Percentiles rank a stretch among this genome's conserved stretches.
These are phyloP conservation scores for Bedellia somnulentella DNA, from an alignment of 2,888 invertebrate genomes.

Conservation along the genomic window DNA sequence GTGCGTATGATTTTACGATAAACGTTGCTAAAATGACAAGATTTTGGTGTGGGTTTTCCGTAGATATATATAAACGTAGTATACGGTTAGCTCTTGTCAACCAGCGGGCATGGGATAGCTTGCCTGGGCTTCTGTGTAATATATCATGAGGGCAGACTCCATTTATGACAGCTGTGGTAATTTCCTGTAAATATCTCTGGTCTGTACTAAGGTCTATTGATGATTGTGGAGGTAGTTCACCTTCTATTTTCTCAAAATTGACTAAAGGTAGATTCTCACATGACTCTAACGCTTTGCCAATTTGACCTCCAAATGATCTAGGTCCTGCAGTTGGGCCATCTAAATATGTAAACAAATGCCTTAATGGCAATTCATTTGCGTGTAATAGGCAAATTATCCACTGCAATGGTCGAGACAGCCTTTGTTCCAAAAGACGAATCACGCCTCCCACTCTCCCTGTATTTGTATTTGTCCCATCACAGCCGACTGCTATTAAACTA, in stretches of 20 bases:
- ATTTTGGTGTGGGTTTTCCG: constrained; percentile 9
- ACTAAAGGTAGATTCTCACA: constrained; percentile 9
- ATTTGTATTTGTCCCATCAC: no score
- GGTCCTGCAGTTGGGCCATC: constrained; percentile 12
- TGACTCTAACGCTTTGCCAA: constrained; percentile 10
- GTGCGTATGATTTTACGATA: constrained; percentile 15
- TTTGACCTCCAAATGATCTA: constrained; percentile 7
- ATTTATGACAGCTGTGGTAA: constrained; percentile 9
- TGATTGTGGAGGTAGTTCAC: constrained; percentile 1
- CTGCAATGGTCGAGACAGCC: no score
- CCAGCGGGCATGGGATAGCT: constrained; percentile 8
- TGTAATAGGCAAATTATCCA: no score
- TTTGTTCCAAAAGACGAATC: no score
- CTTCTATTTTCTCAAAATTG: constrained; percentile 3
- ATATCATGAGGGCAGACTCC: constrained; percentile 8
- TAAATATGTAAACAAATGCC: constrained; percentile 12
- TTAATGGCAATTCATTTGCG: no score
- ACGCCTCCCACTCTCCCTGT: no score
- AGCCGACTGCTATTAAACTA: no score
- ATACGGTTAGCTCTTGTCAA: constrained; percentile 10
- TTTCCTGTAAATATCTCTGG: constrained; percentile 10
- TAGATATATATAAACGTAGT: constrained; percentile 11
- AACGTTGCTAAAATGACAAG: constrained; percentile 10
- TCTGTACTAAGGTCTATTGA: constrained; percentile 11
- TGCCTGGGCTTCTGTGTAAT: constrained; percentile 8